These are phyloP conservation scores for Spodoptera picta DNA, from an alignment of 2,888 invertebrate genomes.

Conservation along the genomic window DNA sequence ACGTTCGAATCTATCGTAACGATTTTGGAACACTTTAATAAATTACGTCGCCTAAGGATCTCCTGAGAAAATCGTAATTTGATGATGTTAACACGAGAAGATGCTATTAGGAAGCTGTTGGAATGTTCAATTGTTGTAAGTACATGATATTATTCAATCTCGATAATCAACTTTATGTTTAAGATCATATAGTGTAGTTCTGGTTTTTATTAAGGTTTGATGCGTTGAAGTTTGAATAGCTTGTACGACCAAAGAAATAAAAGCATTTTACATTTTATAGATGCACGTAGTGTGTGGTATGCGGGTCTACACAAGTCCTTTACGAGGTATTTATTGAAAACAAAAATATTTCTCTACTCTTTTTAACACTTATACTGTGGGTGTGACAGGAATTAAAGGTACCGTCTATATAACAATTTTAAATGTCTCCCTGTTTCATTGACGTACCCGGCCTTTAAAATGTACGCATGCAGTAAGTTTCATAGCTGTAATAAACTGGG, in stretches of 20 bases:
- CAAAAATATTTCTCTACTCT: constrained; percentile 47
- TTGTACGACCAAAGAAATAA: constrained; percentile 48
- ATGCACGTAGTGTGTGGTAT: constrained; percentile 61
- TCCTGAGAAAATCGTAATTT: constrained; percentile 41
- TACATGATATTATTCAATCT: constrained; percentile 9
- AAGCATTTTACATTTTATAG: constrained; percentile 59
- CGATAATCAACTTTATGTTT: background rate
- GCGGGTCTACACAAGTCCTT: constrained; percentile 65
- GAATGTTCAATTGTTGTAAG: constrained; percentile 24
- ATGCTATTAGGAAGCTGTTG: constrained; percentile 26
- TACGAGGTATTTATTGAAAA: constrained; percentile 63
- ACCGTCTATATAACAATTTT: constrained; percentile 49
- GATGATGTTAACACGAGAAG: constrained; percentile 25
- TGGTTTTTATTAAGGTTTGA: background rate
- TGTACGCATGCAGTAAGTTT: constrained; percentile 43
- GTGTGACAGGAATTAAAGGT: constrained; percentile 48
- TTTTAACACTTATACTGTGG: constrained; percentile 41
- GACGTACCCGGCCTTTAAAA: constrained; percentile 22
- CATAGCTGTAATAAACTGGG: constrained; percentile 45
- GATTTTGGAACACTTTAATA: constrained; percentile 39
- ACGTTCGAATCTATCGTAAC: constrained; percentile 38
- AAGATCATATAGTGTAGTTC: too few species aligned
- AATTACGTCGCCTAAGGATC: constrained; percentile 32
- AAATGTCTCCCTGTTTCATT: constrained; percentile 35
- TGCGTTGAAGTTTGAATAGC: constrained; percentile 41